Percentiles rank a stretch among this genome's conserved stretches.
These are phyloP conservation scores for Zoanthus sansibaricus DNA, from an alignment of 92 coral and sea anemone genomes.

Conservation along the genomic window DNA sequence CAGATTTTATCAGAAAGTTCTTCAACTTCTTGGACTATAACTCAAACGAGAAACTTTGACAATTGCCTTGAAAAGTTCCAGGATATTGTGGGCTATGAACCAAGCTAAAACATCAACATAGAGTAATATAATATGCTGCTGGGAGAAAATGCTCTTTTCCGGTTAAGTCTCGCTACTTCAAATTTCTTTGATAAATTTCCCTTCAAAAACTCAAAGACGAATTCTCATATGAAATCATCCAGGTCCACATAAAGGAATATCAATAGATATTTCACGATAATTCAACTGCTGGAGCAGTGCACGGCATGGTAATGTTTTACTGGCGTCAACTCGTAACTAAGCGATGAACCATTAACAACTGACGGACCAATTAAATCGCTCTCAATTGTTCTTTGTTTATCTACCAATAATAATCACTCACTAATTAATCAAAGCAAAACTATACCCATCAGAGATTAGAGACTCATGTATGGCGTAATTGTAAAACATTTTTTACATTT, in stretches of 20 bases:
- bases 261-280: neutral
- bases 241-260: neutral
- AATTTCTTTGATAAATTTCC: neutral
- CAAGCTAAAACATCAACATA: neutral
- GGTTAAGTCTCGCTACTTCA: neutral
- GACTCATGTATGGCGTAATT: too few relatives aligned
- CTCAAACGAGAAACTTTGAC: neutral
- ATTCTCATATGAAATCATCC: neutral
- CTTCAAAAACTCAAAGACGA: neutral
- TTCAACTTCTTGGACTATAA: neutral
- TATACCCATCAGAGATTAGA: too few relatives aligned
- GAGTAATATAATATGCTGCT: neutral
- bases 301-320: slow-evolving; percentile 26
- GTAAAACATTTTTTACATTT: too few relatives aligned
- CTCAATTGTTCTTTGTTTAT: slow-evolving; percentile 44
- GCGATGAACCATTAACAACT: slow-evolving; percentile 44
- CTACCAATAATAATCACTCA: slow-evolving; percentile 43
- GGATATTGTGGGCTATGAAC: neutral
- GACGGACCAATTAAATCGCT: slow-evolving; percentile 59
- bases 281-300: neutral
- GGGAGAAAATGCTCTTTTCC: slow-evolving; percentile 22
- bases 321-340: slow-evolving; percentile 64
- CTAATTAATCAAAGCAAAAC: neutral
- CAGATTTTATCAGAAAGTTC: neutral
- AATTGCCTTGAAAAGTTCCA: neutral